phyloP scores from a whole-genome alignment of 1,140 invertebrate species.

The Metopolophium dirhodum region DNA sequence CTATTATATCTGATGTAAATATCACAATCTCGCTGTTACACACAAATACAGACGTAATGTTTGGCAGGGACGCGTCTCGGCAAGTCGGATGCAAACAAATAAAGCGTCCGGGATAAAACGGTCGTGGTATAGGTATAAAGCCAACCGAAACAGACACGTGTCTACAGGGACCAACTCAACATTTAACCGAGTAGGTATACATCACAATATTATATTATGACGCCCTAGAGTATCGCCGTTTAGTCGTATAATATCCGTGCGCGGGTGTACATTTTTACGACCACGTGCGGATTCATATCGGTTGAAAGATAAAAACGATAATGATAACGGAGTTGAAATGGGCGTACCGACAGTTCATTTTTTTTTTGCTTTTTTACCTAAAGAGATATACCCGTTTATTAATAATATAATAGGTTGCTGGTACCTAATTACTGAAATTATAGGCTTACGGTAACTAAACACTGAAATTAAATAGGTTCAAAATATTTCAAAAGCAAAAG shows the following conservation, averaged over 20 bases:
- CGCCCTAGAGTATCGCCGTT: background rate
- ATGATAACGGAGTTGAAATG: background rate
- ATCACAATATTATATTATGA: background rate
- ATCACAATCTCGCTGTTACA: background rate
- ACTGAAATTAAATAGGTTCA: no score
- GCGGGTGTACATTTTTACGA: background rate
- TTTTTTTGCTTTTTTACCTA: background rate
- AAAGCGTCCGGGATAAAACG: background rate
- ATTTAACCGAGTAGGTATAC: background rate
- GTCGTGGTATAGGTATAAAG: background rate
- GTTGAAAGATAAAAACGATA: background rate
- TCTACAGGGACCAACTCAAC: background rate
- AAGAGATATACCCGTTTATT: no score
- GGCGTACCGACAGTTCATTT: background rate
- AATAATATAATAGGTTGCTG: background rate
- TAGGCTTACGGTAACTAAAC: no score
- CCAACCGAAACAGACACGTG: background rate
- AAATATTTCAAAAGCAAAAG: no score
- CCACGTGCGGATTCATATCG: background rate
- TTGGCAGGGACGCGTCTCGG: background rate
- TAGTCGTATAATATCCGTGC: background rate
- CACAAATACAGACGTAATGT: background rate
- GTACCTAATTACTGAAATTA: no score
- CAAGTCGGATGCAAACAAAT: background rate
- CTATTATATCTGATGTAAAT: background rate